These are phyloP conservation scores for Meloidogyne exigua DNA, from an alignment of 1,140 invertebrate genomes.

Conservation along the genomic window DNA sequence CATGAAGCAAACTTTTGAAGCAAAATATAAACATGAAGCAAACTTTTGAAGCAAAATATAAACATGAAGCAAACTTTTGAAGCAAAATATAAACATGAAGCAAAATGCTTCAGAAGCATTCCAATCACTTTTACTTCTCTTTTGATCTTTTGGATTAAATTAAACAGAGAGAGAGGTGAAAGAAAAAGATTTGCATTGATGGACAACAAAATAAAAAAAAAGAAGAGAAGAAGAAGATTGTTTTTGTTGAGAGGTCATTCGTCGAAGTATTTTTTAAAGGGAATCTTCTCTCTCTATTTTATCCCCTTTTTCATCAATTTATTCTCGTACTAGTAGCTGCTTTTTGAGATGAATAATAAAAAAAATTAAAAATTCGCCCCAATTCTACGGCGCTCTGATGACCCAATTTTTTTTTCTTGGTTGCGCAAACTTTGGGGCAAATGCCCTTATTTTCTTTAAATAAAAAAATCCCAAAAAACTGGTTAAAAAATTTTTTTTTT, in stretches of 20 bases:
- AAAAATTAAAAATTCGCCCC: background rate
- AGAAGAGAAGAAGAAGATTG: no score
- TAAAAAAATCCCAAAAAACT: background rate
- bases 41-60: background rate
- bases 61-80: no score
- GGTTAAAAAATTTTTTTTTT: no score
- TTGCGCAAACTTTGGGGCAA: background rate
- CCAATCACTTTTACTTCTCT: background rate
- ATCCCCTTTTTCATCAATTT: no score
- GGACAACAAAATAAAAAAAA: no score
- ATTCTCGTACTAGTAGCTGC: background rate
- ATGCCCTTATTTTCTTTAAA: slow-evolving; percentile 1
- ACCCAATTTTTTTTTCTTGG: background rate
- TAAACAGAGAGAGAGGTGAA: background rate
- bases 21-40: background rate
- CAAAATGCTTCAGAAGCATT: background rate
- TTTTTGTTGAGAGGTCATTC: background rate
- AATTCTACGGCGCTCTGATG: background rate
- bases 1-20: background rate
- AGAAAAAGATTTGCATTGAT: background rate
- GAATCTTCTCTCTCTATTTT: background rate
- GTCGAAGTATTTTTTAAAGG: background rate
- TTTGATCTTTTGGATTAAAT: background rate
- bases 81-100: no score
- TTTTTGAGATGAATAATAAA: background rate